phyloP scores from a whole-genome alignment of 1,140 invertebrate genomes.

The Pachypeltis micranthus region DNA sequence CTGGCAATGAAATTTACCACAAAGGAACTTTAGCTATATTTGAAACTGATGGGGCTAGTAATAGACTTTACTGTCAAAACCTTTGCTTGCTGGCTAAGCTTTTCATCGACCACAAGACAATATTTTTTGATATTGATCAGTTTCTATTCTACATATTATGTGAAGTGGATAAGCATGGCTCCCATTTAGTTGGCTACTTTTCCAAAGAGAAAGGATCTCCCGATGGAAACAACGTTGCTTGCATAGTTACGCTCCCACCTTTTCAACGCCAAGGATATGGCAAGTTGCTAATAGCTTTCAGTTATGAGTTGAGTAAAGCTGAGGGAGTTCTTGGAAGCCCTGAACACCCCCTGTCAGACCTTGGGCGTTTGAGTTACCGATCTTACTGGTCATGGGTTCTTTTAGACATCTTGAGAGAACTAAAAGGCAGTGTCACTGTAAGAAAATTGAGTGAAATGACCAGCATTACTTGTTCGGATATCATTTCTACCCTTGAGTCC shows the following conservation, averaged over 20 bases:
- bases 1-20: slow-evolving; percentile 85
- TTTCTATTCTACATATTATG: slow-evolving; percentile 94
- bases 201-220: slow-evolving; percentile 98
- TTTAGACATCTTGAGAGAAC: slow-evolving; percentile 69
- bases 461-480: slow-evolving; percentile 88
- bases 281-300: slow-evolving; percentile 92
- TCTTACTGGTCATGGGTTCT: slow-evolving; percentile 98
- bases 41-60: slow-evolving; percentile 82
- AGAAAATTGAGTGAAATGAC: slow-evolving; percentile 69
- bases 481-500: slow-evolving; percentile 89
- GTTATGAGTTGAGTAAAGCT: slow-evolving; percentile 80
- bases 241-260: slow-evolving; percentile 91
- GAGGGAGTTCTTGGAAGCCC: slow-evolving; percentile 91
- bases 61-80: slow-evolving; percentile 94
- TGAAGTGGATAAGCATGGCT: slow-evolving; percentile 86
- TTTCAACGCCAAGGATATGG: slow-evolving; percentile 98
- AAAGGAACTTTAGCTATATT: slow-evolving; percentile 80
- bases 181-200: slow-evolving; percentile 96
- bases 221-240: slow-evolving; percentile 96
- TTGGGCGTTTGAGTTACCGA: slow-evolving; percentile 91
- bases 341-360: slow-evolving; percentile 93
- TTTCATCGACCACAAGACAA: slow-evolving; percentile 93
- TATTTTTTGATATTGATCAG: slow-evolving; percentile 96
- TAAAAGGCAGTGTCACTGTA: neutral
- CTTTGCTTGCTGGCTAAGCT: slow-evolving; percentile 89